Conservation (phyloP, 1,140 invertebrate species). For the Archivesica marissinica region DNA sequence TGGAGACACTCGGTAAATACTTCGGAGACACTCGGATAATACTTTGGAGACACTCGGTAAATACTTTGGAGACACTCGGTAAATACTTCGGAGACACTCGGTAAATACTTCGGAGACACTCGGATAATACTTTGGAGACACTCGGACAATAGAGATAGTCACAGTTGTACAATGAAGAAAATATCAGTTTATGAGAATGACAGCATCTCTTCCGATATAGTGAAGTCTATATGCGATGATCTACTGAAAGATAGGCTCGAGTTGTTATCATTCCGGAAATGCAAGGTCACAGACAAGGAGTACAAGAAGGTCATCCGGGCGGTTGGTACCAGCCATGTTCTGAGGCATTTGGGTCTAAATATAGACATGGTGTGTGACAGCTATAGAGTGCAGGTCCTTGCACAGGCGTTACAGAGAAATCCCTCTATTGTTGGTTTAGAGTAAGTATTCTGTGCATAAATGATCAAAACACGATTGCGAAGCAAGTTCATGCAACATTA, state of each 20-base stretch:
- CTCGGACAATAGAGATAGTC: no score
- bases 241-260: neutral
- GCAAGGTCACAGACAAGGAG: neutral
- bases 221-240: constrained; percentile 11
- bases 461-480: no score
- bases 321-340: neutral
- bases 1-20: no score
- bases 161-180: no score
- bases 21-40: no score
- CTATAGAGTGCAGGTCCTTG: neutral
- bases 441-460: no score
- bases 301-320: neutral
- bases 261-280: constrained; percentile 16
- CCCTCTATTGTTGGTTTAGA: neutral
- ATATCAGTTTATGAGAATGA: constrained; percentile 15
- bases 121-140: no score
- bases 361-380: neutral
- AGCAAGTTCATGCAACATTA: no score
- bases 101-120: no score
- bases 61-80: no score
- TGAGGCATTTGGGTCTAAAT: neutral
- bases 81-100: no score
- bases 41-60: no score
- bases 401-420: constrained; percentile 4
- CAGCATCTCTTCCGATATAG: neutral